Base-by-base conservation (phyloP, 2,797 vertebrate genomes). In the Poeciliopsis turneri region DNA sequence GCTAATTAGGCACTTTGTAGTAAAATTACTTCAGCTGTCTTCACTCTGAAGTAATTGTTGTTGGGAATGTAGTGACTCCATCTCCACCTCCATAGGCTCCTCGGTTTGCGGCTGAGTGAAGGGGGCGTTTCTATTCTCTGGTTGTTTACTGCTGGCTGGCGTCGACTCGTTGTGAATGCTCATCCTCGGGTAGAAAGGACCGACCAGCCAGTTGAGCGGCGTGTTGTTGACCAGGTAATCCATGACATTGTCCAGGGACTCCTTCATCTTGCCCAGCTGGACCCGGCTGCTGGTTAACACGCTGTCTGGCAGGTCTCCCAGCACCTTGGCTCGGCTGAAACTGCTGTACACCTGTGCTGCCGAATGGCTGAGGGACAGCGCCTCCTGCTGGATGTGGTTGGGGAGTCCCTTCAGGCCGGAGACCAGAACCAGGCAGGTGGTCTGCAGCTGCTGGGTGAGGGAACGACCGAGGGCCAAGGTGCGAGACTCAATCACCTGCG, bases 141-240 rank as follows among this genome's bases (percentile, higher is more conserved):
- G 68, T 1, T 3, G 53, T 2, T 49, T 28, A 55, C 70, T n/a
- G 46, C 39, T 1, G 53, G 45, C 1, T 0, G 20, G 15, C 0
- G 78, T 69, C 7, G 16, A 23, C 2, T 36, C 46, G 0, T 10
- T 0, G 5, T 3, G 84, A 79, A 28, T 16, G 0, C 33, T 80
- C 82, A 95, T 68, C 20, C 93, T 94, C 10, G 96, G 95, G 94
- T 98, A 97, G 95, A 99, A 99, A n/a, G 98, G 98, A 90, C 98
- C 98, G 82, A 99, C 97, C 93, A 99, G 95, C 98, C 98, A 99
- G 94, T 98, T 98, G 90, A 99, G 97, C 0, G 98, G 97, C 0
- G 97, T 99, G 95, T 99, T 99, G 93, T 99, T 99, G 93, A 99
- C 93, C 93, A 99, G 90, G 86, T 99, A 98, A 93, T 99, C 97